phyloP scores from a whole-genome alignment of 2,888 invertebrate genomes.

The Drosophila meridiana region DNA sequence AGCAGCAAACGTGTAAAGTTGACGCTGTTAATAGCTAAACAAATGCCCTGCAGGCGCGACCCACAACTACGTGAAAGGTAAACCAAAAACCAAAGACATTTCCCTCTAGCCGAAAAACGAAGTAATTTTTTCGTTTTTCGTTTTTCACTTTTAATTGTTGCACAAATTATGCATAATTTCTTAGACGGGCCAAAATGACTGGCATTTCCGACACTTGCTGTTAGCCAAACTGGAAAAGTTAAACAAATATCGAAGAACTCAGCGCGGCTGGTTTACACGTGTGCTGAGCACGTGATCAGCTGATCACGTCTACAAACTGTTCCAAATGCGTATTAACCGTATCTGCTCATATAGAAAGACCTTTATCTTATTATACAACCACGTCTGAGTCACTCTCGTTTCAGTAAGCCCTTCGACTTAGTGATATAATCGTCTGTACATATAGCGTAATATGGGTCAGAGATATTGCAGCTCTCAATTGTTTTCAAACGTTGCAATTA shows the following conservation, averaged over 20 bases:
- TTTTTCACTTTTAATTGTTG: slow-evolving; percentile 62
- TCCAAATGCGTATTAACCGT: slow-evolving; percentile 16
- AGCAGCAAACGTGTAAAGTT: slow-evolving; percentile 52
- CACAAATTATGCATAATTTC: slow-evolving; percentile 69
- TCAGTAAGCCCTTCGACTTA: slow-evolving; percentile 9
- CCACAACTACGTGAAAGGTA: slow-evolving; percentile 46
- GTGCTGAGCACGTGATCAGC: slow-evolving; percentile 37
- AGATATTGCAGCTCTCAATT: slow-evolving; percentile 38
- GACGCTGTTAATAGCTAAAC: slow-evolving; percentile 71
- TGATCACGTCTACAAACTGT: slow-evolving; percentile 16
- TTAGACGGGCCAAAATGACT: slow-evolving; percentile 30
- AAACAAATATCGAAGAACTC: slow-evolving; percentile 31
- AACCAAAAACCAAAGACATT: slow-evolving; percentile 26
- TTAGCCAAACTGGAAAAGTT: slow-evolving; percentile 21
- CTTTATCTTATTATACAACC: slow-evolving; percentile 27
- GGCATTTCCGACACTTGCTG: slow-evolving; percentile 64
- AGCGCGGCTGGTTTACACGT: slow-evolving; percentile 33
- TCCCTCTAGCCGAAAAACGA: slow-evolving; percentile 15
- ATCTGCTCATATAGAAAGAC: slow-evolving; percentile 1
- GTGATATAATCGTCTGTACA: slow-evolving; percentile 18
- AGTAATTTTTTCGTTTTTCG: slow-evolving; percentile 24
- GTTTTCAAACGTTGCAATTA: slow-evolving; percentile 26
- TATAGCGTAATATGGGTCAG: slow-evolving; percentile 45
- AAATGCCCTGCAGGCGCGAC: slow-evolving; percentile 58
- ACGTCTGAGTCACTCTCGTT: slow-evolving; percentile 20